phyloP scores from a whole-genome alignment of 2,113 vertebrate genomes.

The Grantiella picta region DNA sequence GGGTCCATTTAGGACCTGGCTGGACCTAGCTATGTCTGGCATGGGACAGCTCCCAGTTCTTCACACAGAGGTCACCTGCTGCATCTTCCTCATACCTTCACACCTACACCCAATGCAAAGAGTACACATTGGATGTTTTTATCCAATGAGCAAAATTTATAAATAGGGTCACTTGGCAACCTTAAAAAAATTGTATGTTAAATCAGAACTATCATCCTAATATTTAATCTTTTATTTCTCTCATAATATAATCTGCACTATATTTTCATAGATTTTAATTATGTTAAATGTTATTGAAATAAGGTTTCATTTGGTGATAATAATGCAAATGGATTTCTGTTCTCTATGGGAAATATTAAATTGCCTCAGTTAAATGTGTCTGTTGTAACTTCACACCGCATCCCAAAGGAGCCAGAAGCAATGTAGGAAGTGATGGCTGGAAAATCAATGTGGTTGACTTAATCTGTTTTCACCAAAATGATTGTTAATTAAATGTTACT shows the following conservation, averaged over 20 bases:
- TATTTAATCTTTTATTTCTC: background rate
- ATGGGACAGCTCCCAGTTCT: background rate
- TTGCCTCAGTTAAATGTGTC: background rate
- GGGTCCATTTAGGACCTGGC: rapidly evolving
- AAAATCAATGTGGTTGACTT: background rate
- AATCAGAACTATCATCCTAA: background rate
- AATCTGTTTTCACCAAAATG: background rate
- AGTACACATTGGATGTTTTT: too few relatives aligned
- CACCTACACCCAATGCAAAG: background rate
- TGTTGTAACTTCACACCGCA: constrained; percentile 1
- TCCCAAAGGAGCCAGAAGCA: background rate
- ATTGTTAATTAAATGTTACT: constrained; percentile 24
- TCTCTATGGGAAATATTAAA: constrained; percentile 10
- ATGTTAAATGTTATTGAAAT: background rate
- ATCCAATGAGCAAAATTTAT: background rate
- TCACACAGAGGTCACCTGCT: background rate
- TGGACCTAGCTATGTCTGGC: background rate
- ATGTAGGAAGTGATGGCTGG: background rate
- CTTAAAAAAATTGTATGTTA: background rate
- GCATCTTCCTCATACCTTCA: background rate
- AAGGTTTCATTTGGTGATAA: background rate
- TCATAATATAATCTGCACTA: background rate
- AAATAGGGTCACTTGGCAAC: background rate
- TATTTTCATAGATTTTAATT: background rate
- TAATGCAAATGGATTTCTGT: background rate